Evolutionary conservation across 2,797 vertebrate genomes (phyloP).

Genomic region (Macrochelys suwanniensis): DNA sequence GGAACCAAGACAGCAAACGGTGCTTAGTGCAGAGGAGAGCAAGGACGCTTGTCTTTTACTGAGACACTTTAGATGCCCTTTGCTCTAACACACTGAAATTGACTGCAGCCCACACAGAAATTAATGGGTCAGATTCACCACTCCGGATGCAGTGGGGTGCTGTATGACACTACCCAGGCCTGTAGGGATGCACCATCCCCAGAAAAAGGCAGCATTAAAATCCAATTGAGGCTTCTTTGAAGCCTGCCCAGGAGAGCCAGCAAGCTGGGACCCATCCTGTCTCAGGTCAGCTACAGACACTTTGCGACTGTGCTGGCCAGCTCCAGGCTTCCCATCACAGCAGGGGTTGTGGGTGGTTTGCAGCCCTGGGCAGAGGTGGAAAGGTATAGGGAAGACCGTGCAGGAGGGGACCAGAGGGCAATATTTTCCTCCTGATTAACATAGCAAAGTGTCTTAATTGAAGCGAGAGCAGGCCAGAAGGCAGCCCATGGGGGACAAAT

Average conservation of each 20-base stretch:
- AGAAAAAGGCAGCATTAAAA: neutral
- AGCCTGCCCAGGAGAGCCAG: neutral
- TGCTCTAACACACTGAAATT: slow-evolving; percentile 4
- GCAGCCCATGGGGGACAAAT: neutral
- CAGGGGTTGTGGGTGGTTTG: neutral
- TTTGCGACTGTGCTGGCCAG: neutral
- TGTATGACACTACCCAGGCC: neutral
- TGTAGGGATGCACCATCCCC: neutral
- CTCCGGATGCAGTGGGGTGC: neutral
- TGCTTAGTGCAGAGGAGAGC: slow-evolving; percentile 1
- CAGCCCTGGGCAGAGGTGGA: neutral
- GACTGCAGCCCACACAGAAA: neutral
- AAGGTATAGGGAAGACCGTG: neutral
- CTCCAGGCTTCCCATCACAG: neutral
- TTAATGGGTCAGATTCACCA: neutral
- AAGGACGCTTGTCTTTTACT: neutral
- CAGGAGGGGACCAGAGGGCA: slow-evolving; percentile 7
- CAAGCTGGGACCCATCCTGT: neutral
- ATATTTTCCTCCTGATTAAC: neutral
- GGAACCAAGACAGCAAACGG: slow-evolving; percentile 7
- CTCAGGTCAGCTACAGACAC: neutral
- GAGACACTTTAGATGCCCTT: neutral
- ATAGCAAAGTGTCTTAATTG: neutral
- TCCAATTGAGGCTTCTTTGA: neutral
- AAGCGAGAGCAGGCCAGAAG: neutral